phyloP scores from a whole-genome alignment of 2,797 vertebrate genomes.

The Acipenser oxyrinchus region DNA sequence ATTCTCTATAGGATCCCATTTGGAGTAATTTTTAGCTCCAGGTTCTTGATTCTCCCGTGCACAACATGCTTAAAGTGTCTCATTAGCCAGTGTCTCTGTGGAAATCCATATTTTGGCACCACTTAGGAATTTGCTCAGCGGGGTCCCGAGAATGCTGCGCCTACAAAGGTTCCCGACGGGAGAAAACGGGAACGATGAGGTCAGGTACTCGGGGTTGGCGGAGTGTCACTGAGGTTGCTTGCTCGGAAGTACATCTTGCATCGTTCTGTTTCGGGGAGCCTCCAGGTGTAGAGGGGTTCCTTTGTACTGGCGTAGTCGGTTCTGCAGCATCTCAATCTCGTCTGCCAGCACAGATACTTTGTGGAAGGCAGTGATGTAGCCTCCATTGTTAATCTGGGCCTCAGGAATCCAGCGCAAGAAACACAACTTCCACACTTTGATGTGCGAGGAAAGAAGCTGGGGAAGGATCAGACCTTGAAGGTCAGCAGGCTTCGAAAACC shows the following conservation, averaged over 20 bases:
- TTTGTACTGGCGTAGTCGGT: slow-evolving; percentile 67
- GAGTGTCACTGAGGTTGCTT: slow-evolving; percentile 38
- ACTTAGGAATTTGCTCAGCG: slow-evolving; percentile 91
- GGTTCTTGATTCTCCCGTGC: neutral
- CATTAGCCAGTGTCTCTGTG: slow-evolving; percentile 86
- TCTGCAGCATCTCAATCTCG: slow-evolving; percentile 77
- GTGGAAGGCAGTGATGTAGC: slow-evolving; percentile 73
- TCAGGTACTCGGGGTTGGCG: slow-evolving; percentile 68
- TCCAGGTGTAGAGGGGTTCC: slow-evolving; percentile 36
- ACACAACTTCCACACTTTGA: slow-evolving; percentile 88
- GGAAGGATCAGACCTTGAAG: slow-evolving; percentile 79
- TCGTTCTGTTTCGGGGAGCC: slow-evolving; percentile 45
- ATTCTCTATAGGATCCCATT: slow-evolving; percentile 12
- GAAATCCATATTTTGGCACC: slow-evolving; percentile 94
- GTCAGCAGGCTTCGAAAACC: slow-evolving; percentile 74
- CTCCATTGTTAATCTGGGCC: slow-evolving; percentile 78
- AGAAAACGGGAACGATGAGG: slow-evolving; percentile 91
- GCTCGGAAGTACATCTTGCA: slow-evolving; percentile 79
- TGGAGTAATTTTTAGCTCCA: too few relatives aligned
- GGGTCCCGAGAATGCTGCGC: slow-evolving; percentile 77
- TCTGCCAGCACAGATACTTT: slow-evolving; percentile 79
- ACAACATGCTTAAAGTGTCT: slow-evolving; percentile 47
- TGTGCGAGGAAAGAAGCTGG: slow-evolving; percentile 63
- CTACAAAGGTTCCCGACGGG: slow-evolving; percentile 87
- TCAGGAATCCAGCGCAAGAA: slow-evolving; percentile 96